A percentile compares a stretch with the other conserved stretches of the same genome.
phyloP scores from a whole-genome alignment of 2,797 vertebrate species.

The Alca torda region DNA sequence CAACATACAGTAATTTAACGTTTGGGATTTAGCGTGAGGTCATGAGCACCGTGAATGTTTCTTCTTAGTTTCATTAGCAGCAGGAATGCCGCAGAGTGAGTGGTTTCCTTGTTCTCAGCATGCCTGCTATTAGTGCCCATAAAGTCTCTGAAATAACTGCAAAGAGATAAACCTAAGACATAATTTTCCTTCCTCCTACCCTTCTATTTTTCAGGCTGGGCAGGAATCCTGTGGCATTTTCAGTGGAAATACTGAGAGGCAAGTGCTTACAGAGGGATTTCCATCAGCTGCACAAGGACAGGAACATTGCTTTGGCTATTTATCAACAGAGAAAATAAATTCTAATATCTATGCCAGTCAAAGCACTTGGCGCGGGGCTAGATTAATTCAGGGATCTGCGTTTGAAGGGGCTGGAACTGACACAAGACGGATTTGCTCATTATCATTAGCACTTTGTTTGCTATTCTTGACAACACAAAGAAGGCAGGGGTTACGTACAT shows the following conservation, averaged over 20 bases:
- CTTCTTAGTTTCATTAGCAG: slow-evolving; percentile 3
- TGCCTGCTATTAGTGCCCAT: background rate
- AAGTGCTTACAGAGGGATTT: slow-evolving; percentile 38
- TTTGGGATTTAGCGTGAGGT: background rate
- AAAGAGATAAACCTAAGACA: slow-evolving; percentile 22
- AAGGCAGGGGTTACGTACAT: background rate
- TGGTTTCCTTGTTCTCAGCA: slow-evolving; percentile 29
- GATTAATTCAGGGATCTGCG: background rate
- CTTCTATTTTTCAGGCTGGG: slow-evolving; percentile 16
- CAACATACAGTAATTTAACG: slow-evolving; percentile 20
- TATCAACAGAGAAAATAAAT: slow-evolving; percentile 29
- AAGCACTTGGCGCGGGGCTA: background rate
- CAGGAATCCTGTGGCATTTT: slow-evolving; percentile 40
- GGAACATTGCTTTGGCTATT: slow-evolving; percentile 23
- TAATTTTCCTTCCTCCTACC: background rate
- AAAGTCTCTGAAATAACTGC: slow-evolving; percentile 13
- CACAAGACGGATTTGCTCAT: slow-evolving; percentile 26
- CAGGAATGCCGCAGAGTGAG: background rate
- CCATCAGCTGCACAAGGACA: background rate
- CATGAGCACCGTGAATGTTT: background rate
- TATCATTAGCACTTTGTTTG: slow-evolving; percentile 45
- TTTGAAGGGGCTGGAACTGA: slow-evolving; percentile 13
- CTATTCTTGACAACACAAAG: slow-evolving; percentile 33
- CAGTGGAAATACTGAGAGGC: slow-evolving; percentile 30
- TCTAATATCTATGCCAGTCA: slow-evolving; percentile 19